Conservation (phyloP, 2,113 vertebrate species). For the Physeter macrocephalus region DNA sequence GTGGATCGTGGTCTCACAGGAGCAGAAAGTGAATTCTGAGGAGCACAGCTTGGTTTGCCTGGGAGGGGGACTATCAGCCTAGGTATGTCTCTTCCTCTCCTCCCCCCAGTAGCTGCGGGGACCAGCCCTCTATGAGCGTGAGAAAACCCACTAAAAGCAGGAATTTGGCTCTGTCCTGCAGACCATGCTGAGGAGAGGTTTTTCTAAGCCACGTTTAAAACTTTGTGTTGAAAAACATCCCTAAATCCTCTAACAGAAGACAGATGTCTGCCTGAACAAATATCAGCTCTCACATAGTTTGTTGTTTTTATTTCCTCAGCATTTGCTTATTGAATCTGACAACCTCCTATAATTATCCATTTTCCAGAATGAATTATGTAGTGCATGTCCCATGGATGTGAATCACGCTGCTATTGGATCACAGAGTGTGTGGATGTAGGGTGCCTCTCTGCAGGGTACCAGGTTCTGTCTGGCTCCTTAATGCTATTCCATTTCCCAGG, state of each 20-base stretch:
- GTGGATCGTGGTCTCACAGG: not conserved
- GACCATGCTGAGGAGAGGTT: constrained; percentile 20
- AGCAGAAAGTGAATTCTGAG: not conserved
- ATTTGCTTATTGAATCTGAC: constrained; percentile 64
- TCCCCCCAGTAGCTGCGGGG: not conserved
- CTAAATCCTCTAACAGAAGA: constrained; percentile 60
- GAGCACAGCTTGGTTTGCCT: not conserved
- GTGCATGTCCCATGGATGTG: not conserved
- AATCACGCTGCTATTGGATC: not conserved
- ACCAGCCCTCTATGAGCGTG: not conserved
- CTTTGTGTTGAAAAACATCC: constrained; percentile 61
- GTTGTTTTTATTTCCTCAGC: constrained; percentile 62
- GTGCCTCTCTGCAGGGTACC: not conserved
- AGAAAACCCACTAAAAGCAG: constrained; percentile 6
- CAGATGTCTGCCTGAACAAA: constrained; percentile 56
- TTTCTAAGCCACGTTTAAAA: constrained; percentile 61
- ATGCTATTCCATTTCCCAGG: not conserved
- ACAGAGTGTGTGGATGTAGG: not conserved
- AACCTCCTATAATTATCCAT: constrained; percentile 58
- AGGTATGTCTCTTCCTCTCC: not conserved
- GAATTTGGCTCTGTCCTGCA: constrained; percentile 19
- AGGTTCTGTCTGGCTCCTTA: not conserved
- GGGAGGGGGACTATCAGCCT: not conserved
- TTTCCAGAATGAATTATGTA: constrained; percentile 57
- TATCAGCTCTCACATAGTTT: constrained; percentile 68